Percentiles rank a stretch among this genome's conserved stretches.
phyloP scores from a whole-genome alignment of 2,888 invertebrate species.

The Vesta saturnalis region DNA sequence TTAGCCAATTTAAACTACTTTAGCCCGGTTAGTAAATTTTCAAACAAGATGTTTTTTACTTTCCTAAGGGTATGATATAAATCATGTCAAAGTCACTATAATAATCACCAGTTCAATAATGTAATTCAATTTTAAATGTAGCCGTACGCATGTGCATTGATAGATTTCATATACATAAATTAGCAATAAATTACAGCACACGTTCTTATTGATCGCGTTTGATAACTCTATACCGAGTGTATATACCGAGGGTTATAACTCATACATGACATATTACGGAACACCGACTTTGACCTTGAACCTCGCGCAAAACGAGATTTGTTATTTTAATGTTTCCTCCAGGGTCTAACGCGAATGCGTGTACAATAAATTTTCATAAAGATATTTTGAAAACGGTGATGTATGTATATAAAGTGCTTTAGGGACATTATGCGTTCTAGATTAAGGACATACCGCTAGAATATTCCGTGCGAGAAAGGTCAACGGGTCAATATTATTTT shows the following conservation, averaged over 20 bases:
- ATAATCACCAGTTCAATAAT: slow-evolving; percentile 43
- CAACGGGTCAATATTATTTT: slow-evolving; percentile 11
- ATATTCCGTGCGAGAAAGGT: slow-evolving; percentile 20
- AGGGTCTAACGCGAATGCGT: slow-evolving; percentile 25
- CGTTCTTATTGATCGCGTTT: slow-evolving; percentile 43
- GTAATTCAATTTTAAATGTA: slow-evolving; percentile 46
- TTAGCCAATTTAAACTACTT: too few species aligned
- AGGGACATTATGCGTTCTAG: slow-evolving; percentile 23
- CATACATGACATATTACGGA: slow-evolving; percentile 32
- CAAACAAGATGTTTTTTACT: background rate
- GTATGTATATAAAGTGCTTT: slow-evolving; percentile 19
- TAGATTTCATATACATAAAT: slow-evolving; percentile 32
- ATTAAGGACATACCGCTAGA: slow-evolving; percentile 24
- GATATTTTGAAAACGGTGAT: slow-evolving; percentile 21
- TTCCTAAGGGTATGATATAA: slow-evolving; percentile 26
- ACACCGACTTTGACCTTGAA: slow-evolving; percentile 28
- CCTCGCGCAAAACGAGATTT: slow-evolving; percentile 23
- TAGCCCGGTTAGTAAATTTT: background rate
- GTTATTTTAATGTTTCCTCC: slow-evolving; percentile 22
- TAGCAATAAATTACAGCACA: slow-evolving; percentile 44
- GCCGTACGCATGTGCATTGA: slow-evolving; percentile 39
- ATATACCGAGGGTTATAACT: slow-evolving; percentile 31
- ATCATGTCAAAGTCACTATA: slow-evolving; percentile 36
- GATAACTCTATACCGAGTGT: slow-evolving; percentile 42
- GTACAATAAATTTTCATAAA: slow-evolving; percentile 25